A percentile compares a stretch with the other conserved stretches of the same genome.
phyloP scores from a whole-genome alignment of 2,797 vertebrate genomes.

The Clarias fuscus region DNA sequence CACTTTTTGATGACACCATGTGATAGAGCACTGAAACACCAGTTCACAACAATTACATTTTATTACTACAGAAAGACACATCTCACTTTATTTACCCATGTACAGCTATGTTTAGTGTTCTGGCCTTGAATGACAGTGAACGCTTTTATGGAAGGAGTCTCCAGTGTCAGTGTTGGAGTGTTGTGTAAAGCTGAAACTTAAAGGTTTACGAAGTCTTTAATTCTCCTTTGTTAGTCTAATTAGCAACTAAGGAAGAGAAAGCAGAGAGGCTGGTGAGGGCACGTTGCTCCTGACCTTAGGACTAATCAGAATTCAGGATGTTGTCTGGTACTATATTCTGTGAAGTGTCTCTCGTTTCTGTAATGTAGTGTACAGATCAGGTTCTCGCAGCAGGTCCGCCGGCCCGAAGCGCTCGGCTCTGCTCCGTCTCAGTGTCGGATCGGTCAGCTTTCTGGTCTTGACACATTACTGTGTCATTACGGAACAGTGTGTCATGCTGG shows the following conservation, averaged over 20 bases:
- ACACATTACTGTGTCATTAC: conserved; percentile 52
- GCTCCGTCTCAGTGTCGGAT: conserved; percentile 25
- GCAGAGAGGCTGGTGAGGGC: too few species aligned
- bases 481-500: conserved; percentile 48
- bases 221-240: too few species aligned
- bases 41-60: background rate
- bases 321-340: too few species aligned
- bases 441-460: conserved; percentile 45
- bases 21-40: background rate
- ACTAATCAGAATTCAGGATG: background rate
- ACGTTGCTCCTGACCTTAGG: too few species aligned
- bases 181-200: too few species aligned
- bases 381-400: conserved; percentile 23
- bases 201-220: too few species aligned
- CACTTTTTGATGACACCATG: background rate
- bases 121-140: background rate
- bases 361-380: background rate
- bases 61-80: background rate
- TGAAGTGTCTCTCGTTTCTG: background rate
- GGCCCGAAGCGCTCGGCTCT: background rate
- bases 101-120: background rate
- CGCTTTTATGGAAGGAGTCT: too few species aligned
- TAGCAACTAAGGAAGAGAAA: too few species aligned
- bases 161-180: too few species aligned
- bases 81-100: background rate